A percentile compares a stretch with the other conserved stretches of the same genome.
phyloP scores from a whole-genome alignment of 2,888 invertebrate species.

The Glomeris marginata region DNA sequence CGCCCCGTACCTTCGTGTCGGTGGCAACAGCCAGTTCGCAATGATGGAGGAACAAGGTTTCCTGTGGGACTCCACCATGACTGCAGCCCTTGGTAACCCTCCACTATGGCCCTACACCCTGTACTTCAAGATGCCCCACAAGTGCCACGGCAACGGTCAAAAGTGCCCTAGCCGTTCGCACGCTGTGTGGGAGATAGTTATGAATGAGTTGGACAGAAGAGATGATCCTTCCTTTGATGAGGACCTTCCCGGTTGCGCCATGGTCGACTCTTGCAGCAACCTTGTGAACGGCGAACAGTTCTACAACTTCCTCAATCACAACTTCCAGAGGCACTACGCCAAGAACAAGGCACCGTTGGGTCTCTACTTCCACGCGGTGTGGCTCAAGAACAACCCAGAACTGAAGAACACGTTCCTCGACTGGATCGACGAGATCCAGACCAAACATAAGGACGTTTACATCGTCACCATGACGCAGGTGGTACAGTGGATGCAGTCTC shows the following conservation, averaged over 20 bases:
- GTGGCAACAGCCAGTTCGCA: slow-evolving; percentile 89
- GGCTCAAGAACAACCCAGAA: slow-evolving; percentile 84
- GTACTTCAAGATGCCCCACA: slow-evolving; percentile 92
- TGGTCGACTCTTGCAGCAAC: slow-evolving; percentile 91
- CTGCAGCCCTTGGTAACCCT: slow-evolving; percentile 74
- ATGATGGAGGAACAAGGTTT: slow-evolving; percentile 96
- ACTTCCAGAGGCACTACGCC: slow-evolving; percentile 81
- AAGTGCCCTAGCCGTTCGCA: slow-evolving; percentile 82
- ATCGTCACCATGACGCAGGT: slow-evolving; percentile 77
- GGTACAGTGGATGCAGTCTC: slow-evolving; percentile 89
- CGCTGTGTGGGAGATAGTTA: slow-evolving; percentile 92
- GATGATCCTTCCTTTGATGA: slow-evolving; percentile 82
- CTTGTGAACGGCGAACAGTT: slow-evolving; percentile 83
- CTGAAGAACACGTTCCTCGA: slow-evolving; percentile 80
- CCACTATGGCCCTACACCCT: slow-evolving; percentile 97
- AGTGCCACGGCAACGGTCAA: slow-evolving; percentile 82
- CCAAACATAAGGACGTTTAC: slow-evolving; percentile 77
- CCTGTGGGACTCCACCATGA: slow-evolving; percentile 88
- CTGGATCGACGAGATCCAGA: slow-evolving; percentile 78
- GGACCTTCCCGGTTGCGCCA: slow-evolving; percentile 71
- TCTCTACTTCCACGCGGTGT: slow-evolving; percentile 84
- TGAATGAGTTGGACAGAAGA: slow-evolving; percentile 82
- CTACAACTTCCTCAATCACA: slow-evolving; percentile 85
- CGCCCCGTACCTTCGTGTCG: slow-evolving; percentile 76
- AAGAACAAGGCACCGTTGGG: slow-evolving; percentile 78